Conservation (phyloP, 2,113 vertebrate genomes). For the Rhodinocichla rosea region DNA sequence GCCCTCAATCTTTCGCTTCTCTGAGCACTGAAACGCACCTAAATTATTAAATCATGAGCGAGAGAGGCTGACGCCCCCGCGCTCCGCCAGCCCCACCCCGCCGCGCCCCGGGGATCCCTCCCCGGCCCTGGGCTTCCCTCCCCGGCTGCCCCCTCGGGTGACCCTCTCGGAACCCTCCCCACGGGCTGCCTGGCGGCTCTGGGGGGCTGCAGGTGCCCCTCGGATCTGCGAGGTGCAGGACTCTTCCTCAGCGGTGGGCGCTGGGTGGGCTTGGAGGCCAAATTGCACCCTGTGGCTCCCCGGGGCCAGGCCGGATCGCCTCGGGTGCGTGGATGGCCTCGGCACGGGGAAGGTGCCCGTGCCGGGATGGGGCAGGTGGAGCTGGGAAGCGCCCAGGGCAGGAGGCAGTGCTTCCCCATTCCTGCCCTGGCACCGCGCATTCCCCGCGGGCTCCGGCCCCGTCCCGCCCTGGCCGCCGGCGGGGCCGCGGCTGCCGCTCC, state of each 20-base stretch:
- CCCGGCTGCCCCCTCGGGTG: neutral
- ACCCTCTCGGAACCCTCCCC: neutral
- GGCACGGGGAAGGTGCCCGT: rapidly evolving
- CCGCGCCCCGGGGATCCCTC: neutral
- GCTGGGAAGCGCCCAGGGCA: neutral
- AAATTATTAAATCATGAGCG: slow-evolving; percentile 1
- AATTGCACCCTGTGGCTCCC: rapidly evolving
- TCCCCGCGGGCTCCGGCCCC: neutral
- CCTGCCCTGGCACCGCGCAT: neutral
- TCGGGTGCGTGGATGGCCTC: rapidly evolving
- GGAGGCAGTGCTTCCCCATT: neutral
- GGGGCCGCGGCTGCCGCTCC: neutral
- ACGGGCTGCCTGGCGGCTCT: neutral
- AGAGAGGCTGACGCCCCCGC: neutral
- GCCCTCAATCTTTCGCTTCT: slow-evolving; percentile 49
- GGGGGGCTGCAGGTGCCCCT: neutral
- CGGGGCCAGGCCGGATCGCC: rapidly evolving
- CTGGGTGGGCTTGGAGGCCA: neutral
- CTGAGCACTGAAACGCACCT: slow-evolving; percentile 22
- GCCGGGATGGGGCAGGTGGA: neutral
- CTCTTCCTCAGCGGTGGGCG: rapidly evolving
- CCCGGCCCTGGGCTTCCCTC: neutral
- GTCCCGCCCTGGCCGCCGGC: neutral
- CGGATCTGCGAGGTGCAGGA: rapidly evolving
- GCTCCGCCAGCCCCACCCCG: neutral